Base-by-base conservation (phyloP, 2,113 vertebrate species). In the Cinclus cinclus region DNA sequence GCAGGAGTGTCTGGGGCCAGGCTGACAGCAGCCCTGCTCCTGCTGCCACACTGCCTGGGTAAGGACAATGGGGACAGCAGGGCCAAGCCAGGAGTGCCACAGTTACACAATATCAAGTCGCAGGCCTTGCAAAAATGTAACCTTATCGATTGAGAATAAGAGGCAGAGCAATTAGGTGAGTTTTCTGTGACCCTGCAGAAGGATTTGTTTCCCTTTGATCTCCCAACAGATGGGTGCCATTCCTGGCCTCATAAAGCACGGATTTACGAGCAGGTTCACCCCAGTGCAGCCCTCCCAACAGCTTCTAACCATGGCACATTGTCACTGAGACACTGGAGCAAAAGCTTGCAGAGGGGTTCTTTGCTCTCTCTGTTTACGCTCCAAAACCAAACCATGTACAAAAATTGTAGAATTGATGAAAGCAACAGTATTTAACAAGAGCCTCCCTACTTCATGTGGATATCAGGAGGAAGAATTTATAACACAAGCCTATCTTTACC, bases 401-500 rank as follows among this genome's bases (percentile, higher is more conserved):
- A 63, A 56, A 56, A 47, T 15, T 13, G 25, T 11, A 63, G 28
- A 79, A 86, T 9, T 19, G 4, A 79, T 52, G 52, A 95, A 52
- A 92, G 30, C n/a, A 81, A 69, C 30, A 30, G 8, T 35, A 42
- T 67, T 86, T 59, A 83, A 37, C 47, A 33, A 23, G 33, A 67
- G 25, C 46, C 59, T 52, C 85, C 74, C 50, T 56, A 18, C 19
- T 67, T 55, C 15, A 55, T 11, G 42, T 16, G 71, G 56, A 33
- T 49, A 44, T 33, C 87, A 33, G 44, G 47, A 77, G 28, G 42
- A 42, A 19, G 37, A 68, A 47, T 39, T 99, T 97, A 99, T 71
- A 99, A 97, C 20, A 99, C 97, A 84, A 99, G 98, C 52, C 98
- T 98, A 59, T 99, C 99, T 97, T 99, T 98, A 39, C 98, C 99